Conservation (phyloP, 2,888 invertebrate genomes). For the Hydroisotoma schaefferi region DNA sequence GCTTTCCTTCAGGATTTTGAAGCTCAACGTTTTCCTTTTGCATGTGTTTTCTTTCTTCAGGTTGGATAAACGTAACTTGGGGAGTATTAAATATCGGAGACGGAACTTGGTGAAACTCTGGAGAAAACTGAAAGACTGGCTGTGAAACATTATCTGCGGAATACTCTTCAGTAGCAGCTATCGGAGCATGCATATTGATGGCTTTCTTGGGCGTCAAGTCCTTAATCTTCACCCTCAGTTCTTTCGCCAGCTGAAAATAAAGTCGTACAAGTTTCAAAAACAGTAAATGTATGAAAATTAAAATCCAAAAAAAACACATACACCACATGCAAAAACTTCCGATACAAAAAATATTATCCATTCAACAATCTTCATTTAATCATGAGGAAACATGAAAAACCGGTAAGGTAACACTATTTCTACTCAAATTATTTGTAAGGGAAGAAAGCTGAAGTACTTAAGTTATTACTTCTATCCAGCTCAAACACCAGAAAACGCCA, state of each 20-base stretch:
- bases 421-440: no score
- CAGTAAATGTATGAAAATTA: constrained; percentile 2
- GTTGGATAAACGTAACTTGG: constrained; percentile 34
- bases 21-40: not conserved
- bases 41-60: constrained; percentile 7
- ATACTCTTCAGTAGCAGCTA: constrained; percentile 30
- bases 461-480: no score
- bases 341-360: no score
- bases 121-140: constrained; percentile 44
- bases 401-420: no score
- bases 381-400: no score
- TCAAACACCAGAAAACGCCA: no score
- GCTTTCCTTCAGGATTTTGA: not conserved
- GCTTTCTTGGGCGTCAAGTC: constrained; percentile 37
- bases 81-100: constrained; percentile 41
- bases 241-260: constrained; percentile 32
- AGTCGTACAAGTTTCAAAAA: not conserved
- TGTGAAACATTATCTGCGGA: constrained; percentile 33
- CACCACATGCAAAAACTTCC: no score
- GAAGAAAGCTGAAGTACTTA: no score
- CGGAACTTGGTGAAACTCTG: constrained; percentile 44
- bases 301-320: constrained; percentile 12
- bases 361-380: no score
- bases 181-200: constrained; percentile 23
- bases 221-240: constrained; percentile 44